Base-by-base conservation (phyloP, 2,797 vertebrate species). In the Trachurus trachurus region DNA sequence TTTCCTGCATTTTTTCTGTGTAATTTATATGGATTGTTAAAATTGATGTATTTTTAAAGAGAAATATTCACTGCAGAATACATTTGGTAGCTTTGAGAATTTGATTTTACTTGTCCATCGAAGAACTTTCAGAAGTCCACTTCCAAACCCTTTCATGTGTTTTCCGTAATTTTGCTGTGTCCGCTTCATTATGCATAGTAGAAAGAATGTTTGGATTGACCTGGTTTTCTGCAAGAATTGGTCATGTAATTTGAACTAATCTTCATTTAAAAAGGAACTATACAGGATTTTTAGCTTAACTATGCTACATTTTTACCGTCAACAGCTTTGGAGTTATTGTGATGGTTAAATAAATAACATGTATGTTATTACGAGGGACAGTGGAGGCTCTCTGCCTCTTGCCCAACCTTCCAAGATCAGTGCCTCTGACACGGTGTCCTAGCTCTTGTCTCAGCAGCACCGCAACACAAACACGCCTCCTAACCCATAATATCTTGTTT, bases 161-260 rank as follows among this genome's bases (percentile, higher is more conserved):
- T 68, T 53, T n/a, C 5, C 42, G 39, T 31, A 7, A 19, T 31
- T 67, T 47, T 0, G 16, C 11, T 8, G 44, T 37, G 34, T 64
- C 10, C 56, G 44, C 68, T 69, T 76, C 64, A 19, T 70, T 56
- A 66, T 74, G 29, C n/a, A 49, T 8, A 49, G 45, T 19, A 47
- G 6, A 7, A 19, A 9, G 6, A 47, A 47, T 8, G 45, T 47
- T 49, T 49, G 17, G 17, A 19, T 5, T n/a, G 45, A 49, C 45
- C 17, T 49, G 45, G 45, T 49, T 49, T 49, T 47, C 45, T 19
- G 5, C 16, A 17, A 17, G 16, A 19, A 49, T 3, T 19, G 13
- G 16, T 19, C 17, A 19, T 49, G 9, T 19, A 49, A 49, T 17
- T 2, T 47, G 6, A 47, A 17, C 16, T 49, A 17, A 49, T 49